Evolutionary conservation across 2,113 vertebrate species (phyloP), one percentile per base, ranked within the genome.

Genomic region (Campylorhamphus procurvoides): DNA sequence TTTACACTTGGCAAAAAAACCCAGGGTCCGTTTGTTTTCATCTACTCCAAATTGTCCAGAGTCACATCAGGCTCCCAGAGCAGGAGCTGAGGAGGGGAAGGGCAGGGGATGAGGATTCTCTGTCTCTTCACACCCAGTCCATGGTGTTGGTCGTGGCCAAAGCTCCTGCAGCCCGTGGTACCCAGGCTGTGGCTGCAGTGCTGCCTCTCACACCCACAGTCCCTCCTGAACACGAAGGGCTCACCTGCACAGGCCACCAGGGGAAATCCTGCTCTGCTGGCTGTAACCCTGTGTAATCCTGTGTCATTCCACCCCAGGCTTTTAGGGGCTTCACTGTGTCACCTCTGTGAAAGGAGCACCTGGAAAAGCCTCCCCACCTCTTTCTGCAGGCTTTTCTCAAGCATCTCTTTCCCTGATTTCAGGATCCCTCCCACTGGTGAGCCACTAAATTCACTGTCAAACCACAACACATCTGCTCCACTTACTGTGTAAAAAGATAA

Each of bases 1-100:
- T 40, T 11, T 10, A 10, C 6, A 3, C 39, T 0, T 0, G 27
- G 28, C 1, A 1, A 46, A 19, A 62, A 10, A 7, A 7, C 37
- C 37, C 1, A 0, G 13, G 24, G 2, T 2, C 4, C 4, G 31
- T 5, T 55, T 2, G 7, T 15, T 46, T 24, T 3, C 44, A 17
- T 1, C 28, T 6, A 7, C 73, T 29, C 56, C 14, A 24, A 17
- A 47, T 12, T 6, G 40, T 8, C 17, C 1, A 5, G 66, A 55
- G 33, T 6, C 0, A 14, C 66, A 1, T 5, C 44, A 4, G 2
- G 2, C 27, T 55, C 44, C 44, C 71, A 5, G 17, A 31, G 6
- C 39, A 4, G 92, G 12, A n/a, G 49, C 50, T 14, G 46, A 1
- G 3, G 6, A 67, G 27, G 77, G 81, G 15, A 14, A 4, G 0